Base-by-base conservation (phyloP, 2,888 invertebrate species). In the Perithous albicinctus region DNA sequence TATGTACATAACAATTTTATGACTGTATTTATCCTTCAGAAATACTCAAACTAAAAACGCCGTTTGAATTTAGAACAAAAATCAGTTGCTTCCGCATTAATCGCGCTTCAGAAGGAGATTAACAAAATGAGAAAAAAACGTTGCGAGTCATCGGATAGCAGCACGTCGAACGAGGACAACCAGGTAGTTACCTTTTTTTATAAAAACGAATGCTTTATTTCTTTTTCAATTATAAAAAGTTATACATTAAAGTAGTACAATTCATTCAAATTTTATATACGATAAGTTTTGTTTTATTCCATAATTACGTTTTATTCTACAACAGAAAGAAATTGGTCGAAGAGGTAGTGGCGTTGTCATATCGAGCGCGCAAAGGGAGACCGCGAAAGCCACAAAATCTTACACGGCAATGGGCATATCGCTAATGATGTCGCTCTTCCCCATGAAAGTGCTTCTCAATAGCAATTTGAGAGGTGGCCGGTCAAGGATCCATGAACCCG, bases 321-420 rank as follows among this genome's bases (percentile, higher is more conserved):
- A 48, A 73, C 51, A 73, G 73, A 61, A 63, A 51, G 63, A 73
- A 73, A 63, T 73, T 73, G 73, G 73, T 63, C 35, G 15, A 10
- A 61, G 29, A 51, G 61, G 48, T 1, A 73, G 73, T 10, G 35
- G 20, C n/a, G 48, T 73, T 46, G 32, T 38, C 10, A 35, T 72
- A 18, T 59, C 72, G 26, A 46, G 46, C 18, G 46, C 56, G 18
- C 59, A 59, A 32, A 59, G 72, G 72, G 56, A 7, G 18, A 32
- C 59, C 29, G 72, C 72, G 15, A 72, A 59, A 72, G 7, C 32
- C n/a, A 43, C 59, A 12, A 59, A 32, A 59, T 72, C 72, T 2
- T 59, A 59, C 7, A 72, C 72, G 59, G 72, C 72, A 32, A 72
- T 72, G 46, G 43, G 72, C 26, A 72, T 41, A 72, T 59, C 73